These are phyloP conservation scores for Drosophila elegans DNA, from an alignment of 1,140 invertebrate species.

Conservation along the genomic window DNA sequence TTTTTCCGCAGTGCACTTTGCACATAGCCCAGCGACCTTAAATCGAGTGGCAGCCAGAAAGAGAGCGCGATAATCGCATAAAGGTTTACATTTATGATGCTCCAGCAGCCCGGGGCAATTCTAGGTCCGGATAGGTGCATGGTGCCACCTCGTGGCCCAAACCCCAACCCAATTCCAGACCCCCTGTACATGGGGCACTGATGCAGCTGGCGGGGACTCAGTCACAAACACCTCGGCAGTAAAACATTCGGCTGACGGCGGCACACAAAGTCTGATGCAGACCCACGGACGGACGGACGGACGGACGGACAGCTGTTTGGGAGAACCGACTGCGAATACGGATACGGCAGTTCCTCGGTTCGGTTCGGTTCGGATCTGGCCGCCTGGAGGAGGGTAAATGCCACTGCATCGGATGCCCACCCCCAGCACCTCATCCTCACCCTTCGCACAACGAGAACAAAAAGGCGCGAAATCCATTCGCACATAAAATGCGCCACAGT, in stretches of 20 bases:
- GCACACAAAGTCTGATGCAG: slow-evolving; percentile 74
- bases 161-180: background rate
- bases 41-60: slow-evolving; percentile 40
- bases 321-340: slow-evolving; percentile 4
- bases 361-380: slow-evolving; percentile 9
- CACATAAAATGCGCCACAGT: slow-evolving; percentile 85
- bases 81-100: slow-evolving; percentile 81
- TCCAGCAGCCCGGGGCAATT: slow-evolving; percentile 38
- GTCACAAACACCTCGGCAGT: slow-evolving; percentile 74
- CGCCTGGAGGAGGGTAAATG: slow-evolving; percentile 19
- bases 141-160: background rate
- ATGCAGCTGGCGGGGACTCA: slow-evolving; percentile 39
- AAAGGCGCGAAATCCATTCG: slow-evolving; percentile 84
- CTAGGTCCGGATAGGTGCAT: slow-evolving; percentile 69
- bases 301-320: slow-evolving; percentile 55
- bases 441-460: slow-evolving; percentile 57
- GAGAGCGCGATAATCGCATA: slow-evolving; percentile 77
- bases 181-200: slow-evolving; percentile 11
- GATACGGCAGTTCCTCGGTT: background rate
- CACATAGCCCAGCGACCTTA: slow-evolving; percentile 18
- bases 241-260: slow-evolving; percentile 78
- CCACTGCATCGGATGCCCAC: slow-evolving; percentile 14
- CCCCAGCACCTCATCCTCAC: background rate
- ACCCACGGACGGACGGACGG: slow-evolving; percentile 20
- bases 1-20: slow-evolving; percentile 44